These are phyloP conservation scores for Linhomoeus sp. DNA, from an alignment of 2,888 invertebrate species.

Conservation along the genomic window DNA sequence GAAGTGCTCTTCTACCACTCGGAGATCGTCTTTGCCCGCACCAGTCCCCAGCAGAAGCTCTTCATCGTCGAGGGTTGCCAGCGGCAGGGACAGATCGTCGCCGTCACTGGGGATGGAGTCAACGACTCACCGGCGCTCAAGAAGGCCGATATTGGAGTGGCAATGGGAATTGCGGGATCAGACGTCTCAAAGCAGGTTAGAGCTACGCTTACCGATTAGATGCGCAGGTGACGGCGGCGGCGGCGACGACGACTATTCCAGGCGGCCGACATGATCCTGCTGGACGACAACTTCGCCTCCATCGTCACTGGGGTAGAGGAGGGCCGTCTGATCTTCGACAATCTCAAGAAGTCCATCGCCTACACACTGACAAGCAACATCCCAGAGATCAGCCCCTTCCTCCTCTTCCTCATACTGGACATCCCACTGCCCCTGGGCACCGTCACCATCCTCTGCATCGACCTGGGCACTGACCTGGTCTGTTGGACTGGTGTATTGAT, in stretches of 20 bases:
- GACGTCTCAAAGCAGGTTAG: conserved; percentile 58
- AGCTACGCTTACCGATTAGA: no score
- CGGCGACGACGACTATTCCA: no score
- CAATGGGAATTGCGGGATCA: conserved; percentile 37
- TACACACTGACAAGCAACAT: conserved; percentile 39
- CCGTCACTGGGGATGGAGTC: conserved; percentile 42
- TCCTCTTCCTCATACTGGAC: conserved; percentile 34
- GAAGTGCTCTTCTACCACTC: conserved; percentile 24
- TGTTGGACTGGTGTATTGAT: no score
- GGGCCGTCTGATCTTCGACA: conserved; percentile 38
- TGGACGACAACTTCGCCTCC: conserved; percentile 96
- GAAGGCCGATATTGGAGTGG: conserved; percentile 38
- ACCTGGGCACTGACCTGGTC: conserved; percentile 39
- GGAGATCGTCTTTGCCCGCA: conserved; percentile 32
- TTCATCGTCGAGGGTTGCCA: conserved; percentile 42
- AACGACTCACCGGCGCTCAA: conserved; percentile 42
- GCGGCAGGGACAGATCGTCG: conserved; percentile 39
- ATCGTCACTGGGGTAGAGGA: conserved; percentile 72
- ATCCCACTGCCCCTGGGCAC: conserved; percentile 37
- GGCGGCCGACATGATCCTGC: conserved; percentile 96
- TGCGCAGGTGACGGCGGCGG: no score
- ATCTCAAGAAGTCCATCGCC: conserved; percentile 39
- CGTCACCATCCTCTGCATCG: conserved; percentile 38
- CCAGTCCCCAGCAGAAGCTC: conserved; percentile 33
- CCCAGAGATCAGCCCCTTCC: conserved; percentile 37